phyloP scores from a whole-genome alignment of 2,888 invertebrate genomes.

The Petrolisthes manimaculis region DNA sequence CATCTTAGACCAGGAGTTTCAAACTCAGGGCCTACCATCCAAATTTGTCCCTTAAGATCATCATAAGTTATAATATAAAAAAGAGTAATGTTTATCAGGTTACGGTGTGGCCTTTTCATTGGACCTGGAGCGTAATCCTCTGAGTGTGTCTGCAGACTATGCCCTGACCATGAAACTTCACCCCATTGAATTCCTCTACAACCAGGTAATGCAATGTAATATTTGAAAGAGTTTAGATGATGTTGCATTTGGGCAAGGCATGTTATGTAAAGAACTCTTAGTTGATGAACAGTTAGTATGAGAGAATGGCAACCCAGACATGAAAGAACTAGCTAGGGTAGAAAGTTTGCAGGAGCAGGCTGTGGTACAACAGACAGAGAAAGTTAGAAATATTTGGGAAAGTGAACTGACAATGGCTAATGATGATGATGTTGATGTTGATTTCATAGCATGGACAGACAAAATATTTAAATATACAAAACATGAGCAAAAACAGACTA shows the following conservation, averaged over 20 bases:
- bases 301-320: no score
- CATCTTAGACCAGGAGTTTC: not conserved
- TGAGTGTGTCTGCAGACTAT: slow-evolving; percentile 78
- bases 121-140: slow-evolving; percentile 81
- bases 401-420: no score
- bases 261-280: no score
- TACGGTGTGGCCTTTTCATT: slow-evolving; percentile 73
- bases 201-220: slow-evolving; percentile 75
- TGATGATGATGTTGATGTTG: no score
- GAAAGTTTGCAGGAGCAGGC: no score
- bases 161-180: slow-evolving; percentile 79
- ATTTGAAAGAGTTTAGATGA: slow-evolving; percentile 41
- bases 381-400: no score
- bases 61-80: not conserved
- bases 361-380: no score
- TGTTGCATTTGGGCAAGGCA: not conserved
- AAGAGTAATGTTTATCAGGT: slow-evolving; percentile 28
- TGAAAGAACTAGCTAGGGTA: no score
- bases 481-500: no score
- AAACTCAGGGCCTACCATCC: not conserved
- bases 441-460: no score
- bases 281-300: no score
- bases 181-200: slow-evolving; percentile 82
- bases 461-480: no score
- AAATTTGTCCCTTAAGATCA: not conserved